Evolutionary conservation across 2,888 invertebrate genomes (phyloP).

Genomic region (Cantharis rufa): DNA sequence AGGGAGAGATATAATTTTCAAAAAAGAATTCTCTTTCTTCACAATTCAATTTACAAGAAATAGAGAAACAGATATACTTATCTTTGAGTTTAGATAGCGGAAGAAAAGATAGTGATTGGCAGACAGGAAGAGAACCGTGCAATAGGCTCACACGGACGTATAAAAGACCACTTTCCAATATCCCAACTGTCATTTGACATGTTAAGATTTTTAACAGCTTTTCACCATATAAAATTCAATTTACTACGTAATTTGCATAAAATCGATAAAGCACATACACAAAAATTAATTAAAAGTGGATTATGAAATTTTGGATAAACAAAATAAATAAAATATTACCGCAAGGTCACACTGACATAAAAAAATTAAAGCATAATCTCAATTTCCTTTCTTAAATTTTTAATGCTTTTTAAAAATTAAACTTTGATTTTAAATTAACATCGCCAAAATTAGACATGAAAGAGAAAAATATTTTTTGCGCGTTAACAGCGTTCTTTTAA

Average conservation of each 20-base stretch:
- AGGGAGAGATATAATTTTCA: neutral
- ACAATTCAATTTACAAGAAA: neutral
- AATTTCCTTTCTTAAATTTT: neutral
- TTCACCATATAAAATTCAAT: conserved; percentile 1
- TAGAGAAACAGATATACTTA: conserved; percentile 21
- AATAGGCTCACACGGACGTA: conserved; percentile 28
- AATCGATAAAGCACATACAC: neutral
- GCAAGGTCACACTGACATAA: too few relatives aligned
- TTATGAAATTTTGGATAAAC: neutral
- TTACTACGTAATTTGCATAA: neutral
- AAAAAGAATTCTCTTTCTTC: neutral
- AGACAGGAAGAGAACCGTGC: conserved; percentile 31
- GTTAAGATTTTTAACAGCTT: conserved; percentile 3
- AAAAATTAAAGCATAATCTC: neutral
- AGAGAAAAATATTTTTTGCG: neutral
- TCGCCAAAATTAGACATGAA: neutral
- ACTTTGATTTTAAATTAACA: neutral
- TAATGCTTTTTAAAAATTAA: neutral
- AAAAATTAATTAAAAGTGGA: neutral
- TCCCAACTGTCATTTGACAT: conserved; percentile 33
- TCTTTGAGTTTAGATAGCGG: conserved; percentile 24
- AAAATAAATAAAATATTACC: neutral
- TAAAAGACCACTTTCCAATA: conserved; percentile 32
- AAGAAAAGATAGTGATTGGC: conserved; percentile 32
- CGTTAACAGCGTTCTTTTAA: neutral